Conservation (phyloP, 2,113 vertebrate genomes). For the Eupsittula cactorum region DNA sequence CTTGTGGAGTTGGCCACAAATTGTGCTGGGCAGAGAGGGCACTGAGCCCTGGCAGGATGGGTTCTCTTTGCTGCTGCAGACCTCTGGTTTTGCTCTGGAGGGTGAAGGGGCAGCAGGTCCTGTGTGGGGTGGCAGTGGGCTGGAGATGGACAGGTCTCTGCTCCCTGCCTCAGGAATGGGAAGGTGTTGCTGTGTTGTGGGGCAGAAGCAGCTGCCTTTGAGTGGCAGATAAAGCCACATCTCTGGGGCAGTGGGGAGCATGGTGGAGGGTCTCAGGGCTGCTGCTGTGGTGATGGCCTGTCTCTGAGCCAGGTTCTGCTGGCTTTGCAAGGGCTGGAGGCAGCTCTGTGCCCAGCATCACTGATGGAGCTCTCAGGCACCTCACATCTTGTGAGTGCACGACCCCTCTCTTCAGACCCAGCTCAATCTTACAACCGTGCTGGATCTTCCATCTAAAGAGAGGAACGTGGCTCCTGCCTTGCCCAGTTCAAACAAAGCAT, state of each 20-base stretch:
- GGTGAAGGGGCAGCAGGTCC: not conserved
- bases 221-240: not conserved
- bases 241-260: not conserved
- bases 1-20: not conserved
- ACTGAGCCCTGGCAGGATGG: not conserved
- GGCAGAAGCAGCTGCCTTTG: not conserved
- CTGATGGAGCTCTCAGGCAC: not conserved
- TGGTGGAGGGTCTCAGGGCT: not conserved
- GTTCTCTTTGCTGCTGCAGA: not conserved
- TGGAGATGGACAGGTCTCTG: not conserved
- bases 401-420: not conserved
- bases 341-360: rapidly evolving
- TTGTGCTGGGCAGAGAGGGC: rapidly evolving
- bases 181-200: rapidly evolving
- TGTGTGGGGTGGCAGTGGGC: not conserved
- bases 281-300: not conserved
- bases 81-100: not conserved
- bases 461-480: not conserved
- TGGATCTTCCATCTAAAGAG: not conserved
- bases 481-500: not conserved
- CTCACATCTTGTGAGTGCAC: not conserved
- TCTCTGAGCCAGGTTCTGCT: rapidly evolving
- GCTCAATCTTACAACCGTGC: rapidly evolving
- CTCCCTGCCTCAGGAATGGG: not conserved
- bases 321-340: not conserved